These are phyloP conservation scores for Eulemur mongoz DNA, from an alignment of 2,797 vertebrate genomes.

Conservation along the genomic window DNA sequence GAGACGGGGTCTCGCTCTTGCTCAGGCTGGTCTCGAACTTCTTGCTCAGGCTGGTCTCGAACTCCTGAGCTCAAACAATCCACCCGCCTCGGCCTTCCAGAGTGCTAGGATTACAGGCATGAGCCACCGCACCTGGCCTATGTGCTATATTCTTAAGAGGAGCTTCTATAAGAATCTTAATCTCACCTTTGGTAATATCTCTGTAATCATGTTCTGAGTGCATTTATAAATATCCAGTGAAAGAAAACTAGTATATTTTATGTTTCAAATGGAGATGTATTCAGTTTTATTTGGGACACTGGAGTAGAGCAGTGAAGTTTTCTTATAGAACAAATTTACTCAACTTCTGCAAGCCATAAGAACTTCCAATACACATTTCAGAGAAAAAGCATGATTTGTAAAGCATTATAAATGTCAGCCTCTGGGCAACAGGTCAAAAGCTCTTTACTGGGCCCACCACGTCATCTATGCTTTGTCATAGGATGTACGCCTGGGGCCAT, in stretches of 20 bases:
- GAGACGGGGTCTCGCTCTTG: too few species aligned
- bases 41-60: too few species aligned
- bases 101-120: too few species aligned
- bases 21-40: too few species aligned
- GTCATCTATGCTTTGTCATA: not conserved
- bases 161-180: conserved; percentile 27
- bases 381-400: not conserved
- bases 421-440: not conserved
- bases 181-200: not conserved
- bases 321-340: not conserved
- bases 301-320: not conserved
- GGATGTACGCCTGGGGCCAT: fast-evolving
- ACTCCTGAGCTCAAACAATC: too few species aligned
- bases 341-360: not conserved
- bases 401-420: not conserved
- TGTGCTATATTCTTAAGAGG: not conserved
- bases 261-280: not conserved
- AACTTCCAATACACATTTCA: not conserved
- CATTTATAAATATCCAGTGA: not conserved
- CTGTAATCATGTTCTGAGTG: not conserved
- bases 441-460: not conserved
- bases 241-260: not conserved
- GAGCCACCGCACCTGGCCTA: not conserved
- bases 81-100: too few species aligned
- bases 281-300: not conserved